Percentiles rank a stretch among this genome's conserved stretches.
phyloP scores from a whole-genome alignment of 2,888 invertebrate species.

The Volucella inflata region DNA sequence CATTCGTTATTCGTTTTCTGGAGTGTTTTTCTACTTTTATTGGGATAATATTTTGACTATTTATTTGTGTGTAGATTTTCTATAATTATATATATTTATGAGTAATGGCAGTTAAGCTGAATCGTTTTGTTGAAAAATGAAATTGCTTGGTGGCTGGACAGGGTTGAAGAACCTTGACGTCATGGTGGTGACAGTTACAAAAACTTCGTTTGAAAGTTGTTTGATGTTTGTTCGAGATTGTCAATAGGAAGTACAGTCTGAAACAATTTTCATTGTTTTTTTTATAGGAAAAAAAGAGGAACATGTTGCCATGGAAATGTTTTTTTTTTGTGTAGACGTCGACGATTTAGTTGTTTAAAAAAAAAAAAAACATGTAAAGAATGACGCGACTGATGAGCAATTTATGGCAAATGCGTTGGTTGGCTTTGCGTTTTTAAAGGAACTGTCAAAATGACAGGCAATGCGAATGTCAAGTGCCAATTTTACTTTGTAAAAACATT shows the following conservation, averaged over 20 bases:
- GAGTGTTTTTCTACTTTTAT: not conserved
- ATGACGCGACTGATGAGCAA: no score
- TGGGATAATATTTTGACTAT: slow-evolving; percentile 2
- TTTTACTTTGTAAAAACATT: no score
- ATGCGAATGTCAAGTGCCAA: no score
- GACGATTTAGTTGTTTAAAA: no score
- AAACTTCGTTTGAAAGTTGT: slow-evolving; percentile 55
- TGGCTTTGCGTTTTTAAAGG: no score
- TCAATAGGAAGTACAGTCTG: slow-evolving; percentile 37
- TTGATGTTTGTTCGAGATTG: slow-evolving; percentile 19
- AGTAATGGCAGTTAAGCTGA: slow-evolving; percentile 48
- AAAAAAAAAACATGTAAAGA: no score
- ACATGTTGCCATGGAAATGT: not conserved
- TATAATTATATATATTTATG: slow-evolving; percentile 32
- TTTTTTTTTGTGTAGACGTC: no score
- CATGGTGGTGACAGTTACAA: slow-evolving; percentile 57
- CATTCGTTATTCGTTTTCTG: no score
- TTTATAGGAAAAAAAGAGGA: not conserved
- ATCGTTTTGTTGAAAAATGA: slow-evolving; percentile 11
- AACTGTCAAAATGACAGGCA: no score
- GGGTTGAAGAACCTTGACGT: slow-evolving; percentile 50
- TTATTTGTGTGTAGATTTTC: slow-evolving; percentile 32
- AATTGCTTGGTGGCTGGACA: slow-evolving; percentile 34
- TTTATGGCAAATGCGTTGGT: no score
- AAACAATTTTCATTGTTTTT: not conserved